Percentiles rank a stretch among this genome's conserved stretches.
phyloP scores from a whole-genome alignment of 1,140 invertebrate genomes.

The Sminthurides bifidus region DNA sequence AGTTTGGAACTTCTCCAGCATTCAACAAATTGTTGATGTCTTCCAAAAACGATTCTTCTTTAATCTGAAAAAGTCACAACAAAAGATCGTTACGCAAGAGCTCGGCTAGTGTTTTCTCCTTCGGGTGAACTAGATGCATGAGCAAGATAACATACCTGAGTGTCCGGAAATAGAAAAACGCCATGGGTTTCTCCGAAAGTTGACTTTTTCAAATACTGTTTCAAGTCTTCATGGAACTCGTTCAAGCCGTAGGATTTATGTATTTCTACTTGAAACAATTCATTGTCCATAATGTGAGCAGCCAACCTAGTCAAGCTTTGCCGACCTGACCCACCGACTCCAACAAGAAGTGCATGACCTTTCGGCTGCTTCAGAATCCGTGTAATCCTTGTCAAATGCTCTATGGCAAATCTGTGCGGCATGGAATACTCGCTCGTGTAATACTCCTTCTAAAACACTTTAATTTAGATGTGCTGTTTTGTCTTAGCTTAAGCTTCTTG shows the following conservation, averaged over 20 bases:
- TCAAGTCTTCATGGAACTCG: conserved; percentile 87
- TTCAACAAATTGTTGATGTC: conserved; percentile 89
- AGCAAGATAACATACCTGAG: conserved; percentile 48
- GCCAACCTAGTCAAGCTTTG: conserved; percentile 80
- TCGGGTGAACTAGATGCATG: neutral
- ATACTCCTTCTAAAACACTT: no score
- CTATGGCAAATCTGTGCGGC: conserved; percentile 69
- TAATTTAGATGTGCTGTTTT: no score
- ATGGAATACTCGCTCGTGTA: no score
- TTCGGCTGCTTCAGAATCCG: conserved; percentile 82
- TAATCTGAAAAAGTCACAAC: conserved; percentile 50
- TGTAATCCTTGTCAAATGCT: conserved; percentile 83
- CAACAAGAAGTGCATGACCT: conserved; percentile 71
- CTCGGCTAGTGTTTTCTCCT: neutral
- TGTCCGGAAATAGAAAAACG: conserved; percentile 82
- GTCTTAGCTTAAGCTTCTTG: no score
- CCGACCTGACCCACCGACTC: conserved; percentile 81
- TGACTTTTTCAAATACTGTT: conserved; percentile 63
- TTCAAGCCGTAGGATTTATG: conserved; percentile 65
- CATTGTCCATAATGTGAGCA: conserved; percentile 86
- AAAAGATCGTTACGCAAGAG: conserved; percentile 11
- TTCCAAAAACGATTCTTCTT: conserved; percentile 85
- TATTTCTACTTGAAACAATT: conserved; percentile 79
- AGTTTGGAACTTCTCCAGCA: conserved; percentile 84
- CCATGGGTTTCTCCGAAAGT: conserved; percentile 72